Evolutionary conservation across 1,140 invertebrate genomes (phyloP).

Genomic region (Hesperophylax magnus): DNA sequence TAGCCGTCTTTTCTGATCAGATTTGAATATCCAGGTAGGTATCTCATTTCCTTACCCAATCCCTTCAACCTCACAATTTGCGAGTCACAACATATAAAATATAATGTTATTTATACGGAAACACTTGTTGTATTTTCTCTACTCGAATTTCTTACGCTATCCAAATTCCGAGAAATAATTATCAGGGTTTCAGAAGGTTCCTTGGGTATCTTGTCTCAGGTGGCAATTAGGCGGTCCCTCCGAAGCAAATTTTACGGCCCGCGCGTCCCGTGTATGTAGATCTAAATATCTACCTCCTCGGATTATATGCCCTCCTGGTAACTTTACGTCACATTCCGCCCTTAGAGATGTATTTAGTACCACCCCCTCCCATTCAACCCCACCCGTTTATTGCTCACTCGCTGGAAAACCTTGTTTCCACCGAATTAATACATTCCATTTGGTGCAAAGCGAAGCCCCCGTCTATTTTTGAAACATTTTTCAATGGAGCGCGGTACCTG

Average conservation of each 20-base stretch:
- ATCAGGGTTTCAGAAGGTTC: conserved; percentile 22
- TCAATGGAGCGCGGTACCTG: neutral
- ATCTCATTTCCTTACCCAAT: too few species aligned
- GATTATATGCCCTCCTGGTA: conserved; percentile 35
- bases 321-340: conserved; percentile 33
- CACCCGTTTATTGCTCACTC: conserved; percentile 39
- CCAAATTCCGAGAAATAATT: neutral
- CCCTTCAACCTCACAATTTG: too few species aligned
- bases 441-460: neutral
- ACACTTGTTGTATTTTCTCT: neutral
- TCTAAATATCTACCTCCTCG: neutral
- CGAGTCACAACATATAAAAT: too few species aligned
- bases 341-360: conserved; percentile 37
- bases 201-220: conserved; percentile 28
- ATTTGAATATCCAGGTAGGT: too few species aligned
- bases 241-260: conserved; percentile 41
- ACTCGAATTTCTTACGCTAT: neutral
- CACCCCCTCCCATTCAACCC: neutral
- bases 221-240: conserved; percentile 49
- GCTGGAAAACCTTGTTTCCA: conserved; percentile 34
- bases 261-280: conserved; percentile 16
- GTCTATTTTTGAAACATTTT: conserved; percentile 22
- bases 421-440: conserved; percentile 38
- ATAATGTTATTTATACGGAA: too few species aligned
- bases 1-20: too few species aligned